Evolutionary conservation across 2,113 vertebrate genomes (phyloP), one percentile per base, ranked within the genome.

Genomic region (Solea senegalensis): DNA sequence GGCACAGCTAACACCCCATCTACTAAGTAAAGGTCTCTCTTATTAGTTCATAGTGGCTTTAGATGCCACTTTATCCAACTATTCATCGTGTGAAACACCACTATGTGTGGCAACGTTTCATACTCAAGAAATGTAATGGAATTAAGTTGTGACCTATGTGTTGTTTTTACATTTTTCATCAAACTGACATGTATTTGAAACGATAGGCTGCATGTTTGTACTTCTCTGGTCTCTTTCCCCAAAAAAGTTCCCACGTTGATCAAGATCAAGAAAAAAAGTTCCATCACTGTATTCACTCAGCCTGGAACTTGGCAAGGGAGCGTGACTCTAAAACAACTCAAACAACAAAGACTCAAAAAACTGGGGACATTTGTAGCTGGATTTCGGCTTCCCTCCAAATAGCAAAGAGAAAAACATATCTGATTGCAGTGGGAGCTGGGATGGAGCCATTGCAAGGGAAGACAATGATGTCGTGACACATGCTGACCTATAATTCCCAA

Each of bases 401-500:
- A 43, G 26, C 57, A 77, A 39, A 51, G 21, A 61, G 58, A 81
- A 75, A 79, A 86, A 84, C n/a, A 70, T 26, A 62, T 82, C 71
- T 75, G 69, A 85, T 70, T 86, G 77, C 72, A 58, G 54, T 2
- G 1, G 67, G 64, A 76, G 60, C 60, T 62, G n/a, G 56, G 54
- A 8, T 63, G 48, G 72, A 89, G 65, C 60, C 56, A 77, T 79
- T 89, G 65, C 74, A 72, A 82, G 63, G n/a, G 52, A 46, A 83
- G 80, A 89, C 85, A 89, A 88, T 77, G 85, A 85, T 78, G 67
- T 27, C 34, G 70, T 86, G 89, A 88, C 84, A 90, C 66, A 39
- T 52, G 2, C 70, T 92, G 90, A 92, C 92, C 91, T 89, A 86
- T 92, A 90, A 93, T 90, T 91, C 85, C 67, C 81, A 72, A 68